Percentiles rank a stretch among this genome's conserved stretches.
phyloP scores from a whole-genome alignment of 2,888 invertebrate species.

The Latheticus oryzae region DNA sequence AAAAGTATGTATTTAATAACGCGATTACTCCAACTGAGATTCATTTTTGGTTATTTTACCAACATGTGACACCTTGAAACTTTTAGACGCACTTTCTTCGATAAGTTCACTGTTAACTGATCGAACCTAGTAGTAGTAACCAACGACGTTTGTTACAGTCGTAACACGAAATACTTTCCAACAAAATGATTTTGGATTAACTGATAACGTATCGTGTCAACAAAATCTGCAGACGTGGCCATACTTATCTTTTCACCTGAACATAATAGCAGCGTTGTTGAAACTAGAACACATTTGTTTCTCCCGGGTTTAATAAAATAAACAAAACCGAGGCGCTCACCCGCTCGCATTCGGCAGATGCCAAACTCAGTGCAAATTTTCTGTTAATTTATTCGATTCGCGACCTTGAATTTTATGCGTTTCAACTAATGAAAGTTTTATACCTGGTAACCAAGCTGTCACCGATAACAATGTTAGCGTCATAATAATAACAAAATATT shows the following conservation, averaged over 20 bases:
- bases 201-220: slow-evolving; percentile 32
- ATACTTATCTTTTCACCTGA: slow-evolving; percentile 28
- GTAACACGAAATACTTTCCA: slow-evolving; percentile 3
- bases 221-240: slow-evolving; percentile 25
- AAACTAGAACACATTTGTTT: slow-evolving; percentile 23
- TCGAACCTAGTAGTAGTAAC: slow-evolving; percentile 1
- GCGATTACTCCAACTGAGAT: slow-evolving; percentile 56
- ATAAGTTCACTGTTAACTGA: slow-evolving; percentile 32
- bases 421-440: background rate
- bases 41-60: slow-evolving; percentile 50
- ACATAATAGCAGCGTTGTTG: slow-evolving; percentile 14
- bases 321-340: no score
- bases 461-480: no score
- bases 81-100: slow-evolving; percentile 29
- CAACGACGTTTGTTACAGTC: slow-evolving; percentile 1
- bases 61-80: slow-evolving; percentile 30
- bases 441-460: background rate
- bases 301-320: background rate
- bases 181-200: slow-evolving; percentile 24
- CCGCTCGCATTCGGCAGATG: no score
- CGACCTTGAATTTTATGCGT: slow-evolving; percentile 25
- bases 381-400: slow-evolving; percentile 18
- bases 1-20: slow-evolving; percentile 89
- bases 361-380: no score
- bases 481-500: no score